Conservation (phyloP, 2,888 invertebrate genomes). For the Lithophane ornitopus region DNA sequence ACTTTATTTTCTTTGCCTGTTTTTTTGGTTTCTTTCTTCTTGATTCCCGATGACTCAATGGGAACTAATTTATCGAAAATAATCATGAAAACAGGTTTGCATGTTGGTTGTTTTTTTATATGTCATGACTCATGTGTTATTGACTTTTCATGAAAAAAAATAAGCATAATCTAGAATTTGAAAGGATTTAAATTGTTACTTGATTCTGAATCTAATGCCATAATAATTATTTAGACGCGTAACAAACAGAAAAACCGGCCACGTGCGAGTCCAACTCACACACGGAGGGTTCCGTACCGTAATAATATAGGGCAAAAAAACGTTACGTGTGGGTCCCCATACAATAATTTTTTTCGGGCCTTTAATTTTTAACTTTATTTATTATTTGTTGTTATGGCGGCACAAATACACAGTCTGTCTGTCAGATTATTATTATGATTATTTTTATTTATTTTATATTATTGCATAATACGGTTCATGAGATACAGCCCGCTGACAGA, state of each 20-base stretch:
- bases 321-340: no score
- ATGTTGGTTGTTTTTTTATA: conserved; percentile 2
- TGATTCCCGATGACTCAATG: conserved; percentile 77
- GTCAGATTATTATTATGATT: no score
- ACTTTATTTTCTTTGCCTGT: conserved; percentile 85
- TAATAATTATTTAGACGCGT: conserved; percentile 19
- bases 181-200: conserved; percentile 14
- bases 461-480: no score
- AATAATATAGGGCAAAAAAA: no score
- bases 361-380: no score
- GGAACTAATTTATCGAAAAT: conserved; percentile 75
- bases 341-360: no score
- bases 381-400: no score
- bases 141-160: background rate
- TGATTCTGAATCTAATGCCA: conserved; percentile 16
- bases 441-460: no score
- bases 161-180: background rate
- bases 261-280: no score
- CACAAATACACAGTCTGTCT: no score
- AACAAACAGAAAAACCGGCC: conserved; percentile 2
- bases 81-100: conserved; percentile 28
- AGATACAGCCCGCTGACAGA: no score
- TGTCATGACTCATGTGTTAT: background rate
- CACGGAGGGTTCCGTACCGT: no score
- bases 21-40: conserved; percentile 87